Evolutionary conservation across 1,140 invertebrate genomes (phyloP).

Genomic region (Macrotrachela quadricornifera): DNA sequence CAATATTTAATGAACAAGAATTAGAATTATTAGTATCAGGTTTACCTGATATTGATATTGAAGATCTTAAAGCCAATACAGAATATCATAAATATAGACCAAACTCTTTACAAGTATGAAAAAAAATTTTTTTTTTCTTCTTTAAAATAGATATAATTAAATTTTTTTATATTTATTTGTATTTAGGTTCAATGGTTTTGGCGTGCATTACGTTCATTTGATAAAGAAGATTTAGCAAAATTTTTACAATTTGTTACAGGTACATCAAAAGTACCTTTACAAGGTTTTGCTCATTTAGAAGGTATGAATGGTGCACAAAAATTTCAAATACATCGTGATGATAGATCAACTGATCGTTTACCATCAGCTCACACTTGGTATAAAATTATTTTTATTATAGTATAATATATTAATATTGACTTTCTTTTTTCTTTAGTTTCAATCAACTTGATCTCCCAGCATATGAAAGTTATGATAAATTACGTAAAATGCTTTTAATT

Average conservation of each 20-base stretch:
- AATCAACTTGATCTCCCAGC: constrained; percentile 79
- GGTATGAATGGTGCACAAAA: constrained; percentile 88
- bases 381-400: constrained; percentile 11
- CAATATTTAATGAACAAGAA: constrained; percentile 87
- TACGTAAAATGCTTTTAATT: constrained; percentile 59
- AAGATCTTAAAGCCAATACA: constrained; percentile 69
- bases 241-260: constrained; percentile 86
- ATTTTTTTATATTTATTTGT: no score
- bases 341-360: constrained; percentile 71
- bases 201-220: constrained; percentile 69
- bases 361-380: constrained; percentile 83
- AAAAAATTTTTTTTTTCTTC: no score
- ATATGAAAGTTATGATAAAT: constrained; percentile 78
- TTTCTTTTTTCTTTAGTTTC: constrained; percentile 52
- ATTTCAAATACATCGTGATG: constrained; percentile 80
- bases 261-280: constrained; percentile 76
- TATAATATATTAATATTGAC: no score
- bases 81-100: constrained; percentile 80
- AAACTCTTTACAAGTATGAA: constrained; percentile 50
- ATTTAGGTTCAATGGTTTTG: constrained; percentile 73
- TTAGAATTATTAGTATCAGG: constrained; percentile 71
- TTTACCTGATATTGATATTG: constrained; percentile 73
- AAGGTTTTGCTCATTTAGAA: constrained; percentile 70
- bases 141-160: no score
- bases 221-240: constrained; percentile 73